phyloP scores from a whole-genome alignment of 1,140 invertebrate genomes.

The Battus philenor region DNA sequence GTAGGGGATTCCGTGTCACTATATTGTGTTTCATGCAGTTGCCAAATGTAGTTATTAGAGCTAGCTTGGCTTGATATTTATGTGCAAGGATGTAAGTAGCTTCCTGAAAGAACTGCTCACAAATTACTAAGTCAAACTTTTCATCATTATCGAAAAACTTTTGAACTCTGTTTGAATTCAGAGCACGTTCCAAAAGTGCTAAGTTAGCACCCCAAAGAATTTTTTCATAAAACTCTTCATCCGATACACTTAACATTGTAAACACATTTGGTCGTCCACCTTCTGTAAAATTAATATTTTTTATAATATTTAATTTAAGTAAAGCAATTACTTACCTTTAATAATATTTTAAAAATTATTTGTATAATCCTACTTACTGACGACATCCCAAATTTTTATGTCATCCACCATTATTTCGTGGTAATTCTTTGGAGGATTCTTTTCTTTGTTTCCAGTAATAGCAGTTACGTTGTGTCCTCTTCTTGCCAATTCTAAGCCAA shows the following conservation, averaged over 20 bases:
- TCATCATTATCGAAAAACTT: conserved; percentile 64
- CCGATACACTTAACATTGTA: conserved; percentile 43
- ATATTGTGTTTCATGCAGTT: conserved; percentile 76
- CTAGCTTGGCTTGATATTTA: conserved; percentile 75
- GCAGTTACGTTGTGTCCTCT: conserved; percentile 70
- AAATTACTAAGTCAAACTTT: conserved; percentile 74
- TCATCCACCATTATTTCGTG: conserved; percentile 73
- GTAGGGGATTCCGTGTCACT: conserved; percentile 70
- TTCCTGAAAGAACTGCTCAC: conserved; percentile 77
- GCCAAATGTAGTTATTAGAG: conserved; percentile 74
- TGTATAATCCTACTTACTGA: conserved; percentile 41
- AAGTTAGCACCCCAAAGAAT: conserved; percentile 63
- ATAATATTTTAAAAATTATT: background rate
- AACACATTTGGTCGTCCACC: conserved; percentile 53
- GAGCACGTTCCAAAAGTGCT: conserved; percentile 63
- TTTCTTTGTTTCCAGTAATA: conserved; percentile 47
- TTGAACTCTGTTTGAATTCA: conserved; percentile 67
- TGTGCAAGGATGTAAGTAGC: conserved; percentile 74
- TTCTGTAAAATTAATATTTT: conserved; percentile 45
- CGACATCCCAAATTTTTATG: conserved; percentile 71
- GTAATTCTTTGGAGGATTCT: conserved; percentile 66
- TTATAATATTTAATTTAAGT: too few relatives aligned
- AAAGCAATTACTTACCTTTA: background rate
- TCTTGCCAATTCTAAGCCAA: conserved; percentile 50
- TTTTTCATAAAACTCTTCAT: conserved; percentile 43